Conservation (phyloP, 2,797 vertebrate genomes). For the Chelonia mydas region DNA sequence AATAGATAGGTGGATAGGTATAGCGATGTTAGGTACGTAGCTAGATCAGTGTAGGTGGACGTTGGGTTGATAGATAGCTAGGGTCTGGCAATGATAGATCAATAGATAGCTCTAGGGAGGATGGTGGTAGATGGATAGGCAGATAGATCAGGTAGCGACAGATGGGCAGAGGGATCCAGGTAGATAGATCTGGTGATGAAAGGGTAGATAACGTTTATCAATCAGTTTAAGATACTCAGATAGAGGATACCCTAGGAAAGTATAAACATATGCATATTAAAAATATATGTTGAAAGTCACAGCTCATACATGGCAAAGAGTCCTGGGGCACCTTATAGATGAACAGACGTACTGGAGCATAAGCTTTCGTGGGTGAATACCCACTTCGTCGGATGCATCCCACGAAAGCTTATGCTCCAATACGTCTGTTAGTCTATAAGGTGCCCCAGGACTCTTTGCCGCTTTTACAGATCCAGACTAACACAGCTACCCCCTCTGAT, state of each 20-base stretch:
- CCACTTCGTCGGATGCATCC: too few relatives aligned
- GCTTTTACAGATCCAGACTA: too few relatives aligned
- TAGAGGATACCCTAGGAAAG: background rate
- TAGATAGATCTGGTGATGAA: background rate
- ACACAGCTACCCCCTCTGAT: too few relatives aligned
- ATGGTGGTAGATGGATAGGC: background rate
- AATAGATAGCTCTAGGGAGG: background rate
- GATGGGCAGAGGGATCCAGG: background rate
- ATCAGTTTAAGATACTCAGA: background rate
- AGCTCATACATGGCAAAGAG: background rate
- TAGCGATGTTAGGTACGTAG: background rate
- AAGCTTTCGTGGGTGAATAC: too few relatives aligned
- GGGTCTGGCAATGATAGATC: background rate
- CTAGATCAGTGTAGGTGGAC: background rate
- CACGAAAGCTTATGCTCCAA: too few relatives aligned
- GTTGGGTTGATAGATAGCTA: background rate
- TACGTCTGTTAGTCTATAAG: too few relatives aligned
- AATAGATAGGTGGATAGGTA: background rate
- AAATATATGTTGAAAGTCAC: background rate
- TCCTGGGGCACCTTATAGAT: too few relatives aligned
- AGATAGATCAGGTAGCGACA: background rate
- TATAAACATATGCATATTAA: accelerated
- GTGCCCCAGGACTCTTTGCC: too few relatives aligned
- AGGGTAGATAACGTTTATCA: background rate
- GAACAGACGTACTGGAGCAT: too few relatives aligned